Percentiles rank a stretch among this genome's conserved stretches.
phyloP scores from a whole-genome alignment of 1,140 invertebrate species.

The Steinernema feltiae region DNA sequence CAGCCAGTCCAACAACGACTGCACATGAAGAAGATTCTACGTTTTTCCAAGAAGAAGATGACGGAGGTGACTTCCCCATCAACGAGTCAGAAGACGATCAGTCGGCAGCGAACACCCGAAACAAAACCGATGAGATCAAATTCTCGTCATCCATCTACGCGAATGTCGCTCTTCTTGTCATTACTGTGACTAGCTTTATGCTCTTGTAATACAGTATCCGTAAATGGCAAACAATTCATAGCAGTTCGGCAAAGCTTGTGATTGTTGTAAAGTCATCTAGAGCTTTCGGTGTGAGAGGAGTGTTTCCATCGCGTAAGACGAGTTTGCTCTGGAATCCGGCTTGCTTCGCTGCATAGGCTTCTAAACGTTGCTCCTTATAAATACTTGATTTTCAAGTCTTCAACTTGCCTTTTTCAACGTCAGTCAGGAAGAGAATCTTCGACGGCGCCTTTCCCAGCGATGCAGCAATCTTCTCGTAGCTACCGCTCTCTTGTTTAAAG shows the following conservation, averaged over 20 bases:
- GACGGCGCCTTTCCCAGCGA: conserved; percentile 65
- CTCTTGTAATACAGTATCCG: neutral
- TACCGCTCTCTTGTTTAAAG: conserved; percentile 68
- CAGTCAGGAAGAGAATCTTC: conserved; percentile 77
- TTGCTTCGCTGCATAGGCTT: conserved; percentile 71
- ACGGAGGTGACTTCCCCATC: too few relatives aligned
- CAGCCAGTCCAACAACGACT: too few relatives aligned
- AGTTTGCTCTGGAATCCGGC: conserved; percentile 69
- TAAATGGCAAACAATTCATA: conserved; percentile 2
- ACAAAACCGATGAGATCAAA: too few relatives aligned
- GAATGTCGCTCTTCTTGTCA: conserved; percentile 10
- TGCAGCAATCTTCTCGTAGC: conserved; percentile 71
- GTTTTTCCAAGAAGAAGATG: too few relatives aligned
- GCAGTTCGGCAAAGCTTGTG: conserved; percentile 37
- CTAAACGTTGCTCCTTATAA: conserved; percentile 64
- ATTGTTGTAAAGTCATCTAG: conserved; percentile 64
- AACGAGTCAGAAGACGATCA: too few relatives aligned
- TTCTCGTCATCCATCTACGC: too few relatives aligned
- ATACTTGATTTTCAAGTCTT: neutral
- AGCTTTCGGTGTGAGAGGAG: conserved; percentile 65
- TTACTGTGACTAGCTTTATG: neutral
- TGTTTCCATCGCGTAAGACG: conserved; percentile 73
- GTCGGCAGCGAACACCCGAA: too few relatives aligned
- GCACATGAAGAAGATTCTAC: too few relatives aligned
- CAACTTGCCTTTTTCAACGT: conserved; percentile 70